Conservation (phyloP, 2,113 vertebrate genomes). For the Dermatemys mawii region DNA sequence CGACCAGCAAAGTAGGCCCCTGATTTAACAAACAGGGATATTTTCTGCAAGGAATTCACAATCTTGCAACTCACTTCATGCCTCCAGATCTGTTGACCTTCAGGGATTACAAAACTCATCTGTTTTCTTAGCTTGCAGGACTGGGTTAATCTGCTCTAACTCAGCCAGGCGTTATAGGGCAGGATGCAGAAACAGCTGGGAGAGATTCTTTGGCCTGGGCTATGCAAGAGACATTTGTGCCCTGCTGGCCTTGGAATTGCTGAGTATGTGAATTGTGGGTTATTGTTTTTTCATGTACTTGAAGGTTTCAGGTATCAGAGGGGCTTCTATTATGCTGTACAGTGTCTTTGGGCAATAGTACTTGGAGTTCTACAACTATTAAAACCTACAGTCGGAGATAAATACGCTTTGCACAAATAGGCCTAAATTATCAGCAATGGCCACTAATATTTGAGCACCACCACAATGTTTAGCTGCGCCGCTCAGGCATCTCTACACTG, state of each 20-base stretch:
- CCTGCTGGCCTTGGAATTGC: neutral
- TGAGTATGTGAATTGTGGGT: neutral
- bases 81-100: neutral
- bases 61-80: neutral
- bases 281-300: neutral
- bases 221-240: neutral
- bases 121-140: neutral
- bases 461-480: neutral
- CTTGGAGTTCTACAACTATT: neutral
- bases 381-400: neutral
- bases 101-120: neutral
- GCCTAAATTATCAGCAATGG: neutral
- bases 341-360: neutral
- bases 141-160: neutral
- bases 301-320: neutral
- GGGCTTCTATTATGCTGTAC: neutral
- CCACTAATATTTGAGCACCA: neutral
- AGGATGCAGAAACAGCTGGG: neutral
- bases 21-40: neutral
- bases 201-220: neutral
- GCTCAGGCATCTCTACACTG: neutral
- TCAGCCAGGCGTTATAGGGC: neutral
- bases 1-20: neutral
- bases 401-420: neutral
- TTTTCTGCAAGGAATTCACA: neutral